Conservation (phyloP, 2,113 vertebrate genomes). For the Nothoprocta pentlandii region DNA sequence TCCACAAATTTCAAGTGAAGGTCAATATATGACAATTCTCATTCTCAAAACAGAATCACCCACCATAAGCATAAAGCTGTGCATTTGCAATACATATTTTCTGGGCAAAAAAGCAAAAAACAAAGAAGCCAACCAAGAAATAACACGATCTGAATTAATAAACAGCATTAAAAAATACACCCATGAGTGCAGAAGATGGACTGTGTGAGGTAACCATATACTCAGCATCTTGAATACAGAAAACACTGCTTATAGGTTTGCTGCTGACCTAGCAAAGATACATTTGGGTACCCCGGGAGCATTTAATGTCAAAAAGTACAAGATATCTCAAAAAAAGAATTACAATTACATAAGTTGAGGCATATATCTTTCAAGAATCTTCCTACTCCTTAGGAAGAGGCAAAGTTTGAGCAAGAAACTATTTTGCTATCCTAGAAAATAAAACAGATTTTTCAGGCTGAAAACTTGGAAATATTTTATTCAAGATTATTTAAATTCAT, state of each 20-base stretch:
- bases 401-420: not conserved
- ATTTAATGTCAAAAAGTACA: conserved; percentile 16
- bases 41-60: not conserved
- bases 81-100: not conserved
- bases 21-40: not conserved
- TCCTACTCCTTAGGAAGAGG: not conserved
- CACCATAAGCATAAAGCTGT: not conserved
- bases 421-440: not conserved
- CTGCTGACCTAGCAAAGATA: conserved; percentile 37
- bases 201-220: not conserved
- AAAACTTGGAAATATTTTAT: not conserved
- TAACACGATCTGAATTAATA: not conserved
- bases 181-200: not conserved
- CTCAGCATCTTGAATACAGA: not conserved
- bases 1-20: not conserved
- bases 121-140: not conserved
- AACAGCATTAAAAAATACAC: not conserved
- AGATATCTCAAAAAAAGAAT: not conserved
- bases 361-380: conserved; percentile 13
- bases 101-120: not conserved
- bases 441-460: not conserved
- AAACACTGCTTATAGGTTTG: not conserved
- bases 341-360: conserved; percentile 2
- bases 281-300: not conserved
- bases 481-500: not conserved